These are phyloP conservation scores for Hepsetus odoe DNA, from an alignment of 2,113 vertebrate genomes.

Conservation along the genomic window DNA sequence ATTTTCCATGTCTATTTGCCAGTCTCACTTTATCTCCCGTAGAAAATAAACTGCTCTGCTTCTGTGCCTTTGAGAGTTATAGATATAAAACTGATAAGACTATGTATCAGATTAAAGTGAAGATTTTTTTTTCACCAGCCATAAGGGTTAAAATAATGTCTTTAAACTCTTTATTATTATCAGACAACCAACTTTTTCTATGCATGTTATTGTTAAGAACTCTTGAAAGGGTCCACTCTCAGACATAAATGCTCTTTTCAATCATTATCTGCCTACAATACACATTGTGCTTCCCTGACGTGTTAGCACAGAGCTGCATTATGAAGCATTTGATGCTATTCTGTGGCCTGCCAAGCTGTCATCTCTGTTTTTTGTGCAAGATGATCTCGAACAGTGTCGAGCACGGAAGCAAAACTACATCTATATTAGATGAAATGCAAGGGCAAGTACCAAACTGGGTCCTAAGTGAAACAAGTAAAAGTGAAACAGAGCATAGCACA, in stretches of 20 bases:
- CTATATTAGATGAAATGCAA: background rate
- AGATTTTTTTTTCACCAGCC: no score
- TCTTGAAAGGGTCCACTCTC: background rate
- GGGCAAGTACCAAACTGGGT: background rate
- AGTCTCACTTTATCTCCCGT: no score
- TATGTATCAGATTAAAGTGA: no score
- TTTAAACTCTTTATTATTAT: no score
- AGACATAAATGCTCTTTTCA: background rate
- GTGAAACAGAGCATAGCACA: no score
- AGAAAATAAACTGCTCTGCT: no score
- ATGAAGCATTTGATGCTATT: background rate
- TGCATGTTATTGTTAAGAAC: background rate
- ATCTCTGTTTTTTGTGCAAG: background rate
- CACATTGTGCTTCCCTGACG: background rate
- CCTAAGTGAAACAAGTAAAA: no score
- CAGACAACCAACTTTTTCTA: background rate
- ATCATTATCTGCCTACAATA: background rate
- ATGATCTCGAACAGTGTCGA: background rate
- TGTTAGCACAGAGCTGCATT: background rate
- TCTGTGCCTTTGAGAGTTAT: no score
- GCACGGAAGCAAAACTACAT: background rate
- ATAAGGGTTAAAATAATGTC: no score
- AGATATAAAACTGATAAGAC: no score
- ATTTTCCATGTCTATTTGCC: no score
- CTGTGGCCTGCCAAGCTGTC: conserved; percentile 5